Base-by-base conservation (phyloP, 2,113 vertebrate genomes). In the Pithys albifrons region DNA sequence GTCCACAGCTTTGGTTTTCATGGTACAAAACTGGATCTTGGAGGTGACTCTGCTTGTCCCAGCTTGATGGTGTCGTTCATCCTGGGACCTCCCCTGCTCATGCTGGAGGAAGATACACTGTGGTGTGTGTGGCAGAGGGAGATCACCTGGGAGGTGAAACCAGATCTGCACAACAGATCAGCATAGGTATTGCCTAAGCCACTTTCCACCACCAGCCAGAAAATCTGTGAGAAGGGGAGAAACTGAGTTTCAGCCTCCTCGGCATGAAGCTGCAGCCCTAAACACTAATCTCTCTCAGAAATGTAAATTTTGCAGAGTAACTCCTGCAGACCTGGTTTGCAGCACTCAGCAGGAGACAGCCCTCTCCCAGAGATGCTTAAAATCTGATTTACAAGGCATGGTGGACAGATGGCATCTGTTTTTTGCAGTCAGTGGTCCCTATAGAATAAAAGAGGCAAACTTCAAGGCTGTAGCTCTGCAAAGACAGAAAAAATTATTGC, bases 361-460 rank as follows among this genome's bases (percentile, higher is more conserved):
- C 37, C 51, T 90, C 72, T 91, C 88, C 65, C 86, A 1, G 19
- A 75, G 82, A 88, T 24, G 20, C 92, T 93, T 96, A 88, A 93
- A 90, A 77, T 77, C 92, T 93, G 94, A 96, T 94, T 94, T 94
- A 96, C 46, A 20, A 91, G 89, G 79, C 62, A 72, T 0, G 0
- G 46, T 74, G 92, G 94, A 94, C 83, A 96, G 91, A 80, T 80
- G 85, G 71, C 78, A 88, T 93, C 92, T 95, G 88, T 3, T 75
- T 94, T 90, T 69, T 70, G 62, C 74, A 66, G 51, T 62, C 88
- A 54, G 64, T 24, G 51, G 49, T 90, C 92, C 57, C 71, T 79
- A 31, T 0, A 7, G 85, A 92, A 92, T 64, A 75, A 75, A 88
- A 85, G 67, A 90, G 83, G 35, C 43, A 46, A 92, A 88, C 54